Conservation (phyloP, 1,140 invertebrate species). For the Calliphora vicina region DNA sequence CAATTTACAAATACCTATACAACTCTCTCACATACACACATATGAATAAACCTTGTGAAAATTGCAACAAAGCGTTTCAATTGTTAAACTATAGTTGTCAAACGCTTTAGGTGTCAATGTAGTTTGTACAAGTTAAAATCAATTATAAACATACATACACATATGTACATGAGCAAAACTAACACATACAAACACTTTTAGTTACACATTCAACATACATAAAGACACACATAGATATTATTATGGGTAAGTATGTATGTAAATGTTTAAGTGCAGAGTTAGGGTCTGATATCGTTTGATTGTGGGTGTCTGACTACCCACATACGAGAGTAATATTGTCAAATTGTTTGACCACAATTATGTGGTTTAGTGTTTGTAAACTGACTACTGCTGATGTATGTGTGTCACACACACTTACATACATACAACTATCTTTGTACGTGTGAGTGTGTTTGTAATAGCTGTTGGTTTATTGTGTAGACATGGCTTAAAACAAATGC, state of each 20-base stretch:
- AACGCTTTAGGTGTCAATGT: constrained; percentile 34
- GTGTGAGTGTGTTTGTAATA: background rate
- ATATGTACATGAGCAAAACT: background rate
- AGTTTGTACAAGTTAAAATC: constrained; percentile 33
- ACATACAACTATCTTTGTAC: background rate
- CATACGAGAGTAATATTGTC: background rate
- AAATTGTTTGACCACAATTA: constrained; percentile 26
- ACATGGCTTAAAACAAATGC: constrained; percentile 38
- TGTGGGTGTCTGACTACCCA: background rate
- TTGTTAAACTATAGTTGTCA: constrained; percentile 22
- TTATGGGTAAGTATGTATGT: background rate
- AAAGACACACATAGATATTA: background rate
- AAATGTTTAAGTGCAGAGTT: background rate
- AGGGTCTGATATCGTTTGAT: background rate
- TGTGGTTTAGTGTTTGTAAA: constrained; percentile 15
- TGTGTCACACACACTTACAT: background rate
- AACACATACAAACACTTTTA: no score
- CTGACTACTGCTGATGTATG: constrained; percentile 16
- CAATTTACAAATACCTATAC: background rate
- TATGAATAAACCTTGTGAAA: background rate
- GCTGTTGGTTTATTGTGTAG: constrained; percentile 19
- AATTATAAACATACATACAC: constrained; percentile 17
- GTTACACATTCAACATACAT: no score
- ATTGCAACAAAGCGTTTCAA: background rate
- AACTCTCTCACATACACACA: background rate